These are phyloP conservation scores for Smithornis capensis DNA, from an alignment of 2,113 vertebrate genomes.

Conservation along the genomic window DNA sequence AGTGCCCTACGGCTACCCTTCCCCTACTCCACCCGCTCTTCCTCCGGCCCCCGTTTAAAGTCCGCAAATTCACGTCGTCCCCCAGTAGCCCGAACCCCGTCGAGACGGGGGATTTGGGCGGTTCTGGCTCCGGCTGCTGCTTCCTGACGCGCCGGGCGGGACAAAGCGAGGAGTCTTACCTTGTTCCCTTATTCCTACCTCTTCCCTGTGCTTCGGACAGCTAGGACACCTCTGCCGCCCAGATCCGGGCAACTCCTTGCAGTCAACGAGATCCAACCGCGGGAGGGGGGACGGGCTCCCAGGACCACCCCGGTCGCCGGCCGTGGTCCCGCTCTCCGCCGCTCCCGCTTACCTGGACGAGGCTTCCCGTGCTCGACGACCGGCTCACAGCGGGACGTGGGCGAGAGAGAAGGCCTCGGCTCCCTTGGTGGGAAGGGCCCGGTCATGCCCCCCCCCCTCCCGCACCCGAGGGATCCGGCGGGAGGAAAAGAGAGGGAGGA, in stretches of 20 bases:
- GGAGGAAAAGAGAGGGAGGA: not conserved
- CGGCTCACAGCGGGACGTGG: not conserved
- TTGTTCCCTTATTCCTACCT: not conserved
- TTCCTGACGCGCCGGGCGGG: not conserved
- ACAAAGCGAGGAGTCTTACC: too few relatives aligned
- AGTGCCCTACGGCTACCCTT: not conserved
- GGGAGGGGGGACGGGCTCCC: not conserved
- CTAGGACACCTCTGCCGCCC: too few relatives aligned
- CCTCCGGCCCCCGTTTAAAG: not conserved
- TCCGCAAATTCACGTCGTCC: not conserved
- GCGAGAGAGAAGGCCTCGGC: not conserved
- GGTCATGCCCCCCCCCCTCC: not conserved
- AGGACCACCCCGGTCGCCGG: not conserved
- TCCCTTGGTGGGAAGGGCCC: not conserved
- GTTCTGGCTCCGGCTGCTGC: not conserved
- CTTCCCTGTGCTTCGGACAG: fast-evolving
- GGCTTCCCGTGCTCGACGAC: not conserved
- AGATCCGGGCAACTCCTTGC: not conserved
- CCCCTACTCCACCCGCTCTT: too few relatives aligned
- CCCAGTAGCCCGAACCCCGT: not conserved
- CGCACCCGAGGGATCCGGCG: not conserved
- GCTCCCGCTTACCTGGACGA: slow-evolving; percentile 1
- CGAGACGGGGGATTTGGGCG: not conserved
- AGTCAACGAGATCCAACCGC: not conserved
- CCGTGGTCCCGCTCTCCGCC: not conserved